A percentile compares a stretch with the other conserved stretches of the same genome.
These are phyloP conservation scores for Tachysurus vachellii DNA, from an alignment of 2,113 vertebrate species.

Conservation along the genomic window DNA sequence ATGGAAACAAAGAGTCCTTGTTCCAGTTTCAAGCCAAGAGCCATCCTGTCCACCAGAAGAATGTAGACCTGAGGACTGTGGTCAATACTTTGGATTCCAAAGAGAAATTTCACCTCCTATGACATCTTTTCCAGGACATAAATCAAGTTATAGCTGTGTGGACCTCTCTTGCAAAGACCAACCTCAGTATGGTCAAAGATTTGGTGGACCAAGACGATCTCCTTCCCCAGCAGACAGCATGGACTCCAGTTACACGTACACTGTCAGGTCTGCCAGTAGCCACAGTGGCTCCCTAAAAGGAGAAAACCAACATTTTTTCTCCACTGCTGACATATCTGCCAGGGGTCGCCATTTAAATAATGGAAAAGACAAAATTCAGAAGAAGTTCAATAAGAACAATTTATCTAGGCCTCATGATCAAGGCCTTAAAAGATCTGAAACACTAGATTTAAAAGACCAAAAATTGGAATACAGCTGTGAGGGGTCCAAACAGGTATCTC, in stretches of 20 bases:
- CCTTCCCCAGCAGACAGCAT: constrained; percentile 72
- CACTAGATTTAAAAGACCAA: constrained; percentile 47
- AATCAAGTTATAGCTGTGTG: constrained; percentile 66
- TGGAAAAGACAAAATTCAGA: constrained; percentile 45
- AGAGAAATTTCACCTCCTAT: constrained; percentile 35
- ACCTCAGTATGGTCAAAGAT: constrained; percentile 61
- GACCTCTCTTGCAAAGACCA: constrained; percentile 63
- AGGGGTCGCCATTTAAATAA: constrained; percentile 61
- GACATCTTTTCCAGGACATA: constrained; percentile 1
- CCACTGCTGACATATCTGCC: constrained; percentile 66
- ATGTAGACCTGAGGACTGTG: neutral
- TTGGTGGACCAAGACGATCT: constrained; percentile 61
- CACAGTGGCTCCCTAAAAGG: constrained; percentile 55
- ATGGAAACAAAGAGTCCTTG: constrained; percentile 59
- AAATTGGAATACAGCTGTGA: constrained; percentile 21
- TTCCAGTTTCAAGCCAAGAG: constrained; percentile 63
- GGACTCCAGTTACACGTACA: constrained; percentile 76
- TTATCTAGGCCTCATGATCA: constrained; percentile 30
- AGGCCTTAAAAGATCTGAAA: constrained; percentile 37
- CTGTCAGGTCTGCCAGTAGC: constrained; percentile 66
- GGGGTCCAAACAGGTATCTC: constrained; percentile 53
- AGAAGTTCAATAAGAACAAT: constrained; percentile 45
- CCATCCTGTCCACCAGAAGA: constrained; percentile 63
- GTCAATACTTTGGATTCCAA: constrained; percentile 12
- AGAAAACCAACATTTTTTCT: constrained; percentile 63